Conservation (phyloP, 2,797 vertebrate genomes). For the Gephyroberyx darwinii region DNA sequence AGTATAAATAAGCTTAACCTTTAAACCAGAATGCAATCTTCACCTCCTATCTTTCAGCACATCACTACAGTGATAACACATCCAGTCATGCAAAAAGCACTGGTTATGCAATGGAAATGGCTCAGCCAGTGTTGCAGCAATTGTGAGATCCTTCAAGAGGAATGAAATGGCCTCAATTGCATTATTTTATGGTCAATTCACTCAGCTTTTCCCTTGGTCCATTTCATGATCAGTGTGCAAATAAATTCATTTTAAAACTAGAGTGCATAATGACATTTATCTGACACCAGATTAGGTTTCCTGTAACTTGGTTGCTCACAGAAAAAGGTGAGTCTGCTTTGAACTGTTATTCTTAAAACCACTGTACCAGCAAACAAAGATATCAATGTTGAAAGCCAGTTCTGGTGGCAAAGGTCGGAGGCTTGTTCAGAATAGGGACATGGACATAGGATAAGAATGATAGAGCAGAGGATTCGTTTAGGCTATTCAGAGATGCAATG, state of each 20-base stretch:
- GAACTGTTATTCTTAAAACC: background rate
- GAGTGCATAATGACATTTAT: constrained; percentile 10
- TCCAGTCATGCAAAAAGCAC: constrained; percentile 49
- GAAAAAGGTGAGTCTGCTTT: constrained; percentile 21
- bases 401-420: constrained; percentile 30
- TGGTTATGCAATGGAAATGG: constrained; percentile 66
- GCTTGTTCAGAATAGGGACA: background rate
- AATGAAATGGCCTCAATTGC: constrained; percentile 32
- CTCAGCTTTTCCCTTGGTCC: constrained; percentile 7
- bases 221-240: constrained; percentile 24
- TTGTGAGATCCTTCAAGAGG: constrained; percentile 36
- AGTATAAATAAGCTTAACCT: constrained; percentile 37
- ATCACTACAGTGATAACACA: constrained; percentile 45
- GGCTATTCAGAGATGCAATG: background rate
- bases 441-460: constrained; percentile 5
- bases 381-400: background rate
- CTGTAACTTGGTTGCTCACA: background rate
- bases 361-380: constrained; percentile 22
- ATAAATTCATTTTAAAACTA: constrained; percentile 15
- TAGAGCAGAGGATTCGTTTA: background rate
- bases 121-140: constrained; percentile 37
- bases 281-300: background rate
- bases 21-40: constrained; percentile 31
- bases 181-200: constrained; percentile 32
- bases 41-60: constrained; percentile 44